A percentile compares a stretch with the other conserved stretches of the same genome.
Conservation (phyloP, 1,140 invertebrate species). For the Parapsyche elsis region DNA sequence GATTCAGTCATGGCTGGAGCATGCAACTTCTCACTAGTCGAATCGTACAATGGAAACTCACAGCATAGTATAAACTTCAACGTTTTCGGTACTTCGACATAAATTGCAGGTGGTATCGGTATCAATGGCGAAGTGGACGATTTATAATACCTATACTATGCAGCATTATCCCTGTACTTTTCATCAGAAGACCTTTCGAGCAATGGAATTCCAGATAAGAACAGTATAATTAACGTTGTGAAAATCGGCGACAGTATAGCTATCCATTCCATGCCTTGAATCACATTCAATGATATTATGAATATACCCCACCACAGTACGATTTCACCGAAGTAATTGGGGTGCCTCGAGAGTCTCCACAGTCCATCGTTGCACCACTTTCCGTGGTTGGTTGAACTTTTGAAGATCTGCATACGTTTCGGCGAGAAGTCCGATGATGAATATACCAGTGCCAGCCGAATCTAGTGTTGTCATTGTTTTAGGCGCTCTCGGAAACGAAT, state of each 20-base stretch:
- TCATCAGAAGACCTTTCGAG: conserved; percentile 88
- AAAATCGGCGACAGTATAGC: conserved; percentile 90
- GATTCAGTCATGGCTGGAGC: conserved; percentile 77
- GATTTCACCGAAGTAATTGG: conserved; percentile 96
- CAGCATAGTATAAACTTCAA: conserved; percentile 87
- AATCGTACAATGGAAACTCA: conserved; percentile 88
- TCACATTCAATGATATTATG: conserved; percentile 86
- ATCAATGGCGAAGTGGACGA: conserved; percentile 87
- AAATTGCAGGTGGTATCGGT: conserved; percentile 85
- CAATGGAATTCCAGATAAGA: conserved; percentile 87
- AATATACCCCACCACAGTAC: conserved; percentile 95
- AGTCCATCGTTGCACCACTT: conserved; percentile 92
- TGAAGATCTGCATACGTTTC: conserved; percentile 93
- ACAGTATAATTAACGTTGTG: conserved; percentile 87
- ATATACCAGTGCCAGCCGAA: conserved; percentile 85
- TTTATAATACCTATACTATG: conserved; percentile 90
- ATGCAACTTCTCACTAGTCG: conserved; percentile 74
- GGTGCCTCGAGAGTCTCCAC: conserved; percentile 91
- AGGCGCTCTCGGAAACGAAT: conserved; percentile 78
- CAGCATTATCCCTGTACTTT: conserved; percentile 84
- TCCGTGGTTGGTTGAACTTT: conserved; percentile 88
- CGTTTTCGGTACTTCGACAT: conserved; percentile 82
- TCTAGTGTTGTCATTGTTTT: conserved; percentile 87
- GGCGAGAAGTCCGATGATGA: conserved; percentile 83
- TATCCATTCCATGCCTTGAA: conserved; percentile 83